Base-by-base conservation (phyloP, 2,113 vertebrate genomes). In the Arothron firmamentum region DNA sequence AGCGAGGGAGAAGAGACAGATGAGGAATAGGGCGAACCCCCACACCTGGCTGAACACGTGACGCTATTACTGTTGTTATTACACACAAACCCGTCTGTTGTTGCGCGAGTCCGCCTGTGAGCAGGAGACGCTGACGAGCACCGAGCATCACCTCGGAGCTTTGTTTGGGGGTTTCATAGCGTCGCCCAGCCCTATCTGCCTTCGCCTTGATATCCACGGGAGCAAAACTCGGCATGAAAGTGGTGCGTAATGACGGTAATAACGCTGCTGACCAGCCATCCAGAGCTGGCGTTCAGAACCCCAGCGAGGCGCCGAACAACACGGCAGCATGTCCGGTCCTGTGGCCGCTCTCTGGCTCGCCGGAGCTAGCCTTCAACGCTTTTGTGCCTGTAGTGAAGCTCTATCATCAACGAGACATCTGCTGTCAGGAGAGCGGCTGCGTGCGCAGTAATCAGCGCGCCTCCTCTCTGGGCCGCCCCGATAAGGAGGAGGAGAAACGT, bases 401-500 rank as follows among this genome's bases (percentile, higher is more conserved):
- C 76, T 88, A 85, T 88, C 86, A 84, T 85, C 86, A 84, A 80
- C 83, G 79, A 74, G 77, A 82, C 86, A 87, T 86, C 84, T 90
- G 86, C 79, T 87, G 82, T 82, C 75, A 79, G n/a, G 67, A 48
- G 63, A 73, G 80, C 78, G 67, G 79, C 68, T 57, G 78, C 67
- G 55, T 62, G 75, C 49, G 66, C 75, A 70, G 67, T 82, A 86
- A 88, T 89, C 83, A 83, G 75, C 28, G 76, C 18, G 67, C 64
- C 80, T 81, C 79, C 78, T 87, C 68, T 77, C 84, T 86, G 79
- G 76, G 78, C 79, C 81, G 82, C 85, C 80, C 79, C 56, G 87
- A 90, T 86, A 87, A 88, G 86, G 64, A 82, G 76, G 72, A 70
- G 72, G 72, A 78, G 73, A 77, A 85, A 82, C 68, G 80, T 67